Evolutionary conservation across 2,113 vertebrate species (phyloP), one percentile per base, ranked within the genome.

Genomic region (Lepisosteus oculatus): DNA sequence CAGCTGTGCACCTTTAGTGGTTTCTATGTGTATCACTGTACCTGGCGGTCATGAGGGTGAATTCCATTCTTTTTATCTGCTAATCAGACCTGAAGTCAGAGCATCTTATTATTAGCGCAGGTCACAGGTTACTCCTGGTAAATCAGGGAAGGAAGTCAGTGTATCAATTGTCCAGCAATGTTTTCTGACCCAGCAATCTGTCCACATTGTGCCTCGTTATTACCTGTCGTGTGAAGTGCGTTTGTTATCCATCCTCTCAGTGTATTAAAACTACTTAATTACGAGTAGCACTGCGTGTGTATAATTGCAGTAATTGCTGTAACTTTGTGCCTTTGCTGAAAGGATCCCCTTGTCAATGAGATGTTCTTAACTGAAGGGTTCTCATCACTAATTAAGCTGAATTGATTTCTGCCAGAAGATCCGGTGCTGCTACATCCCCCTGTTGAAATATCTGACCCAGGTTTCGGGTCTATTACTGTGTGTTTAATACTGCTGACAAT

Each of bases 281-380:
- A 79, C 66, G 74, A 87, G 85, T 78, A 75, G 81, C 79, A 74
- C 81, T 74, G 75, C 56, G 72, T 44, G 55, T 70, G 55, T 69
- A 70, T 84, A 80, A 85, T 85, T 77, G 78, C 73, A 73, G 79
- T 84, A 82, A 85, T 86, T 81, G 81, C 81, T 79, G 69, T 76
- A 85, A 81, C 85, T 83, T 83, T 83, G 75, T 67, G 74, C 67
- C 72, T 74, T 61, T 73, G 66, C 75, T 65, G 54, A 85, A 63
- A 78, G 59, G 78, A 74, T 74, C 68, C 55, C 68, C 65, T 44
- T 82, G 80, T 83, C 81, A 83, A 81, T 76, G 80, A 81, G 79
- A 75, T 66, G 55, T 80, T 83, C 81, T 80, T 45, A 68, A 76
- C 47, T 81, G 77, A 74, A 83, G 82, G 74, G 78, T 77, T 77